phyloP scores from a whole-genome alignment of 2,888 invertebrate genomes.

The Mythimna vitellina region DNA sequence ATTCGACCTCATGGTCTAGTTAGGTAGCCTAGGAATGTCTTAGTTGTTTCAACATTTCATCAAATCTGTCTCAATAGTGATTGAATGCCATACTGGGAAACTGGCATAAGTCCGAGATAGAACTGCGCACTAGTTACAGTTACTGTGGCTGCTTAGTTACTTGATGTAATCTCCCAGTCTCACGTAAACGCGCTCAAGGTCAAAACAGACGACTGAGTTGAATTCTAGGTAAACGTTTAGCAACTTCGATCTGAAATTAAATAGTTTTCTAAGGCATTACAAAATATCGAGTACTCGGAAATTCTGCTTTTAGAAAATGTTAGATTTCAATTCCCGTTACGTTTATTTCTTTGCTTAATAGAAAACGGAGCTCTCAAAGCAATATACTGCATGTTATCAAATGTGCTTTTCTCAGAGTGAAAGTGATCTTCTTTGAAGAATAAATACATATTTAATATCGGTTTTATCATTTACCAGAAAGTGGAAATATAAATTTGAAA shows the following conservation, averaged over 20 bases:
- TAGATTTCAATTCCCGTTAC: neutral
- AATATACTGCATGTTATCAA: neutral
- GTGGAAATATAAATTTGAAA: neutral
- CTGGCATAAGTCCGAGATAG: too few species aligned
- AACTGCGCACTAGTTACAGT: neutral
- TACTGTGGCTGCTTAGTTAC: neutral
- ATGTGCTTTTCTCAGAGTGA: conserved; percentile 4
- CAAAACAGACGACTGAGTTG: neutral
- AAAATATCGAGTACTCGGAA: neutral
- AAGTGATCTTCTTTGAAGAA: conserved; percentile 15
- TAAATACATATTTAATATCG: neutral
- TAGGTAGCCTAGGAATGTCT: neutral
- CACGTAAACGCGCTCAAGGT: neutral
- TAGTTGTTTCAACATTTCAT: neutral
- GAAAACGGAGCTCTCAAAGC: neutral
- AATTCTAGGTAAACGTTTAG: conserved; percentile 10
- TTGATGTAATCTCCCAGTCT: neutral
- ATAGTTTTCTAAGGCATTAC: conserved; percentile 3
- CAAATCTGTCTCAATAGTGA: neutral
- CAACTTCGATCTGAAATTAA: neutral
- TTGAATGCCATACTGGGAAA: neutral
- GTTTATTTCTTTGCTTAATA: neutral
- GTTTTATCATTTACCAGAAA: neutral
- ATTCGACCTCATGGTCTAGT: too few species aligned
- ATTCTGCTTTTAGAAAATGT: conserved; percentile 6